A percentile compares a stretch with the other conserved stretches of the same genome.
Conservation (phyloP, 2,888 invertebrate species). For the Cheilosia pagana region DNA sequence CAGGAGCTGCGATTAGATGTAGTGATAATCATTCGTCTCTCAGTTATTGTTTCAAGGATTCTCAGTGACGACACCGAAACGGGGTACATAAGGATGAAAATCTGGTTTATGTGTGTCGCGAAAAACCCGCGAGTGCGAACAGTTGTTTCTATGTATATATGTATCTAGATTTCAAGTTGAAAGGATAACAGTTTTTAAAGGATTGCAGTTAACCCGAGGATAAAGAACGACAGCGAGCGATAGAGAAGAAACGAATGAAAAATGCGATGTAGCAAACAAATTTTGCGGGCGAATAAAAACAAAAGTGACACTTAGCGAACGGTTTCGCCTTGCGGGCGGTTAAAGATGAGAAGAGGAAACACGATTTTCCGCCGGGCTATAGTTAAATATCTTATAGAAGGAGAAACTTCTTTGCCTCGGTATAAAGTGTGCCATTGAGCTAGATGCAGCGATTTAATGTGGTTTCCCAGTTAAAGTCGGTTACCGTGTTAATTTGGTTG, state of each 20-base stretch:
- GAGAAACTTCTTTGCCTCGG: slow-evolving; percentile 27
- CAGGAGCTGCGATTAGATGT: neutral
- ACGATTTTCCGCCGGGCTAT: neutral
- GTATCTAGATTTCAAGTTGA: slow-evolving; percentile 53
- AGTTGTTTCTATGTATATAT: slow-evolving; percentile 31
- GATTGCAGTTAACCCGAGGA: slow-evolving; percentile 73
- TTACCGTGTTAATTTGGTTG: too few species aligned
- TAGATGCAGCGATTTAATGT: slow-evolving; percentile 16
- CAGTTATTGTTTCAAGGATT: neutral
- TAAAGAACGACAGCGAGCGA: slow-evolving; percentile 9
- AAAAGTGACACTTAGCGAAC: slow-evolving; percentile 23
- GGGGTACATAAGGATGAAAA: slow-evolving; percentile 39
- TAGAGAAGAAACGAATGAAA: neutral
- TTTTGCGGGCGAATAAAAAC: slow-evolving; percentile 35
- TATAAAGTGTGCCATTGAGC: slow-evolving; percentile 29
- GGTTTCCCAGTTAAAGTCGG: neutral
- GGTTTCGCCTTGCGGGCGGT: slow-evolving; percentile 10
- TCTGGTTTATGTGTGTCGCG: slow-evolving; percentile 72
- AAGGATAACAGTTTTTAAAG: slow-evolving; percentile 67
- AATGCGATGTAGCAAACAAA: slow-evolving; percentile 42
- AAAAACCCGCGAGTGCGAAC: slow-evolving; percentile 63
- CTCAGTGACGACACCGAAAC: slow-evolving; percentile 4
- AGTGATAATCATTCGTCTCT: neutral
- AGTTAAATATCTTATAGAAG: slow-evolving; percentile 5
- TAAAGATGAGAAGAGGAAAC: neutral